phyloP scores from a whole-genome alignment of 2,888 invertebrate species.

The Torymus tubicola region DNA sequence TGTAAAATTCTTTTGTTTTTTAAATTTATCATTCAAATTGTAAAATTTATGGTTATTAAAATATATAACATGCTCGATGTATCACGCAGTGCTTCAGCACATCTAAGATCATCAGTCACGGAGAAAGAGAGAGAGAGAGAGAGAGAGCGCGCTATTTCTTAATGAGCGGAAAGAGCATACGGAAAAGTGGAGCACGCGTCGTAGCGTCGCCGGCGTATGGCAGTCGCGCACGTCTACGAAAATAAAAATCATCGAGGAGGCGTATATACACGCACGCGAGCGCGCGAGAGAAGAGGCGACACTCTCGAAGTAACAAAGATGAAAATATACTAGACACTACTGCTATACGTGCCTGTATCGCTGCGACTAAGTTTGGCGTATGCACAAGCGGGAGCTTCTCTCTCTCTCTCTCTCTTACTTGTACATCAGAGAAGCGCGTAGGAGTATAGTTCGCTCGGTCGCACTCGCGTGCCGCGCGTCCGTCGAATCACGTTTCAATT shows the following conservation, averaged over 20 bases:
- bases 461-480: conserved; percentile 56
- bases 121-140: no score
- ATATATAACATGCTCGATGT: no score
- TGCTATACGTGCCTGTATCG: background rate
- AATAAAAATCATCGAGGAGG: conserved; percentile 30
- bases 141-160: background rate
- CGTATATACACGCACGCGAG: background rate
- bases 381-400: no score
- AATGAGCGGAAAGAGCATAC: background rate
- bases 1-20: no score
- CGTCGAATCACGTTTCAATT: conserved; percentile 68
- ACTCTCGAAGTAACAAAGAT: conserved; percentile 32
- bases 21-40: no score
- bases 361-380: conserved; percentile 39
- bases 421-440: conserved; percentile 7
- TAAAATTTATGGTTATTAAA: background rate
- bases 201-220: background rate
- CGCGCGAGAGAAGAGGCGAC: background rate
- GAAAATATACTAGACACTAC: conserved; percentile 30
- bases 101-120: background rate
- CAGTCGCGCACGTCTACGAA: conserved; percentile 4
- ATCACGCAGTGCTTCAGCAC: no score
- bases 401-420: background rate
- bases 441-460: background rate
- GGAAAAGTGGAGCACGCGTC: conserved; percentile 24